Percentiles rank a stretch among this genome's conserved stretches.
These are phyloP conservation scores for Vanacampus margaritifer DNA, from an alignment of 2,113 vertebrate species.

Conservation along the genomic window DNA sequence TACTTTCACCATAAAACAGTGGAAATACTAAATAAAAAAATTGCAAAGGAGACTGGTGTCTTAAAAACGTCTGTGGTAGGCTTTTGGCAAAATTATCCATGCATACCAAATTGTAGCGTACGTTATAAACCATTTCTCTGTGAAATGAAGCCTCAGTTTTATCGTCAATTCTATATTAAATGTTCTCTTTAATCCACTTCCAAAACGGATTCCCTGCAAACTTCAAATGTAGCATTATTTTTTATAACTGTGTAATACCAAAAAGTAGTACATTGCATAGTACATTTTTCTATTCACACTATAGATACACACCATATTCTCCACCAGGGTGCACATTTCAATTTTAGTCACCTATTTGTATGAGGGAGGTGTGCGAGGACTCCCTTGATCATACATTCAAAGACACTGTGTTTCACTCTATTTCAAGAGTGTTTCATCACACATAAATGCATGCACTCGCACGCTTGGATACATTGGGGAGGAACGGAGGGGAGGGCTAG, in stretches of 20 bases:
- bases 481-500: slow-evolving; percentile 48
- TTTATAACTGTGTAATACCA: not conserved
- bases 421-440: slow-evolving; percentile 68
- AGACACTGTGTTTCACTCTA: slow-evolving; percentile 54
- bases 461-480: slow-evolving; percentile 9
- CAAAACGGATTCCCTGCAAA: not conserved
- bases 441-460: slow-evolving; percentile 26
- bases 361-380: slow-evolving; percentile 31
- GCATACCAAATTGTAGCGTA: not conserved
- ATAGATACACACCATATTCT: slow-evolving; percentile 16
- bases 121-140: not conserved
- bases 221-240: not conserved
- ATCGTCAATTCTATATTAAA: too few species aligned
- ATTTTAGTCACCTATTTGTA: slow-evolving; percentile 43
- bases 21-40: not conserved
- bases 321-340: slow-evolving; percentile 11
- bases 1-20: not conserved
- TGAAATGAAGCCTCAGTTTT: not conserved
- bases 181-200: too few species aligned
- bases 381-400: slow-evolving; percentile 64
- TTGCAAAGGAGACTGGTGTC: not conserved
- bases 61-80: not conserved
- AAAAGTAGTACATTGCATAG: too few species aligned
- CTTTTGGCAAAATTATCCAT: not conserved
- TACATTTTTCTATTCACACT: not conserved